These are phyloP conservation scores for Tolypeutes matacus DNA, from an alignment of 2,797 vertebrate species.

Conservation along the genomic window DNA sequence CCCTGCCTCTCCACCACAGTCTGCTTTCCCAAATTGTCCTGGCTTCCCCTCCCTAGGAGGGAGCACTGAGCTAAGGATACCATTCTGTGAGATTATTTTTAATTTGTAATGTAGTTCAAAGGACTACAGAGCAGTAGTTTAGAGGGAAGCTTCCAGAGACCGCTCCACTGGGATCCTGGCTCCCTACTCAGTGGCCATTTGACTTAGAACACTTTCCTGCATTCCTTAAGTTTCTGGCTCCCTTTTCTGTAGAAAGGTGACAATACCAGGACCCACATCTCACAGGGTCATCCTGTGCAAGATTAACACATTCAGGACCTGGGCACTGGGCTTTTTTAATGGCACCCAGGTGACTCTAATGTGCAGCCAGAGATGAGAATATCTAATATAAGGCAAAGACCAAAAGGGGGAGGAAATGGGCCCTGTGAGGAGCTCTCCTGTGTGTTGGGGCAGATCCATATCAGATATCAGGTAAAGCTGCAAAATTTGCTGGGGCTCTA, in stretches of 20 bases:
- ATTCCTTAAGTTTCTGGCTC: neutral
- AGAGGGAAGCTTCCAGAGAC: neutral
- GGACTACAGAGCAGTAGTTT: neutral
- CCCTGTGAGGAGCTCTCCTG: neutral
- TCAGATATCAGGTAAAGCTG: neutral
- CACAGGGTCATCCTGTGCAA: neutral
- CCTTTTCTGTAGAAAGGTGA: neutral
- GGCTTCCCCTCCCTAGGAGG: neutral
- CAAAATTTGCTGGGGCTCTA: neutral
- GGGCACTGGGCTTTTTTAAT: neutral
- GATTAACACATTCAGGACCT: neutral
- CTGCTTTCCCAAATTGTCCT: neutral
- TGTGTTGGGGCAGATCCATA: neutral
- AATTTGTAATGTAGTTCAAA: constrained; percentile 23
- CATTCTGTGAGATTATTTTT: constrained; percentile 9
- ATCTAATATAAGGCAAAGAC: neutral
- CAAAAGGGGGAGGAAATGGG: neutral
- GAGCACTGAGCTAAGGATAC: neutral
- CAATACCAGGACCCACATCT: neutral
- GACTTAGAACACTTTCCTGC: neutral
- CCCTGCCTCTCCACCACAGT: neutral
- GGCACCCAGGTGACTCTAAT: neutral
- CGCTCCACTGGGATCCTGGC: neutral
- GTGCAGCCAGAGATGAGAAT: neutral
- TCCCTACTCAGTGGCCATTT: neutral